These are phyloP conservation scores for Delia radicum DNA, from an alignment of 1,140 invertebrate species.

Conservation along the genomic window DNA sequence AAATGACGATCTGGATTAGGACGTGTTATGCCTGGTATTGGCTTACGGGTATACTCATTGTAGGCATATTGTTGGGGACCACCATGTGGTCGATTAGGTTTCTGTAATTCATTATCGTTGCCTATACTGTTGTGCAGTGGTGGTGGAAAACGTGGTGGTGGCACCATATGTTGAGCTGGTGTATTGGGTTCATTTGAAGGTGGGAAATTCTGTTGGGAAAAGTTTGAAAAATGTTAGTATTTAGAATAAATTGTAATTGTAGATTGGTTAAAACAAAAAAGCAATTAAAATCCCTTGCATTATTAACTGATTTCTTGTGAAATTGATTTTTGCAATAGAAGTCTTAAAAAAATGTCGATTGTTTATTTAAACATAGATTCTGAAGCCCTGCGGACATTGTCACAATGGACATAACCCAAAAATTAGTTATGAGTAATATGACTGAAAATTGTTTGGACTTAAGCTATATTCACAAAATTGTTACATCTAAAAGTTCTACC, in stretches of 20 bases:
- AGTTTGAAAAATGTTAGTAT: too few relatives aligned
- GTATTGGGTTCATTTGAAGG: slow-evolving; percentile 31
- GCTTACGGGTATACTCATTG: slow-evolving; percentile 52
- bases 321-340: background rate
- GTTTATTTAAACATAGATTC: too few relatives aligned
- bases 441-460: too few relatives aligned
- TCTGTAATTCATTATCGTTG: slow-evolving; percentile 27
- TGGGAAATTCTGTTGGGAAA: slow-evolving; percentile 42
- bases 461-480: too few relatives aligned
- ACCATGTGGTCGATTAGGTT: slow-evolving; percentile 36
- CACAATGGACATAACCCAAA: too few relatives aligned
- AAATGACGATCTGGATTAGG: slow-evolving; percentile 57
- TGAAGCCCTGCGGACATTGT: too few relatives aligned
- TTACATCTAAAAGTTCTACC: too few relatives aligned
- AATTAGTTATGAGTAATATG: too few relatives aligned
- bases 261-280: too few relatives aligned
- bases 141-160: too few relatives aligned
- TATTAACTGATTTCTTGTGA: background rate
- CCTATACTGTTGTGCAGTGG: slow-evolving; percentile 32
- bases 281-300: background rate
- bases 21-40: slow-evolving; percentile 53
- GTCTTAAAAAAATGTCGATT: too few relatives aligned
- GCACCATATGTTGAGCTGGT: slow-evolving; percentile 46
- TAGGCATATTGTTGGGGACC: slow-evolving; percentile 46
- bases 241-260: too few relatives aligned